Evolutionary conservation across 2,113 vertebrate genomes (phyloP).

Genomic region (Dunckerocampus dactyliophorus): DNA sequence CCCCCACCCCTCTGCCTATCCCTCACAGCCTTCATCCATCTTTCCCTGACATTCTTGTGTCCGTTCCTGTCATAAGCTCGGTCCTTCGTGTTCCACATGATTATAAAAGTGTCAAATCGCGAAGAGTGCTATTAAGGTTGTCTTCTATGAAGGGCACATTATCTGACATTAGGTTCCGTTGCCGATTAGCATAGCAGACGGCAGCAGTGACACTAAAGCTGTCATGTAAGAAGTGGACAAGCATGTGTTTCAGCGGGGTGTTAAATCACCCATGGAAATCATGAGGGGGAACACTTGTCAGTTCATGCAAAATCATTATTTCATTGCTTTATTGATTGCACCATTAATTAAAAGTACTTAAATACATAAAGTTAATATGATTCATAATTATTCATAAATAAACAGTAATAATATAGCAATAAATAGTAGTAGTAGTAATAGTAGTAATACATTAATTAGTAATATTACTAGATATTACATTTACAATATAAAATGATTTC

Average conservation of each 20-base stretch:
- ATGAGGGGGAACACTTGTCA: background rate
- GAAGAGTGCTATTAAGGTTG: conserved; percentile 16
- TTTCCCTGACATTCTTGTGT: conserved; percentile 38
- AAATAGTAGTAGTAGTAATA: too few relatives aligned
- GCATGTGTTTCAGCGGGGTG: background rate
- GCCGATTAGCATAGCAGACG: background rate
- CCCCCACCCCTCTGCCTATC: conserved; percentile 30
- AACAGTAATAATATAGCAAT: too few relatives aligned
- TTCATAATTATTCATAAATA: too few relatives aligned
- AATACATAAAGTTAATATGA: too few relatives aligned
- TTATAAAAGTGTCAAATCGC: conserved; percentile 12
- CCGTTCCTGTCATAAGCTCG: conserved; percentile 23
- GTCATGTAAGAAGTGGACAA: background rate
- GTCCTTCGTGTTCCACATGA: conserved; percentile 4
- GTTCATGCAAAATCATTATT: background rate
- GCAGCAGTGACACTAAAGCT: background rate
- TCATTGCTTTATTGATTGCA: too few relatives aligned
- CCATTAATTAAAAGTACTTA: too few relatives aligned
- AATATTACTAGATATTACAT: too few relatives aligned
- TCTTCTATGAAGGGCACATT: conserved; percentile 3
- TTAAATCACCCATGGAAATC: too few relatives aligned
- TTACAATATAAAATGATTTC: too few relatives aligned
- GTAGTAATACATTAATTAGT: too few relatives aligned
- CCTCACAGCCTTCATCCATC: conserved; percentile 40
- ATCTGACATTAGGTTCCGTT: background rate